A percentile compares a stretch with the other conserved stretches of the same genome.
Evolutionary conservation across 2,113 vertebrate species (phyloP).

Genomic region (Cottus gobio): DNA sequence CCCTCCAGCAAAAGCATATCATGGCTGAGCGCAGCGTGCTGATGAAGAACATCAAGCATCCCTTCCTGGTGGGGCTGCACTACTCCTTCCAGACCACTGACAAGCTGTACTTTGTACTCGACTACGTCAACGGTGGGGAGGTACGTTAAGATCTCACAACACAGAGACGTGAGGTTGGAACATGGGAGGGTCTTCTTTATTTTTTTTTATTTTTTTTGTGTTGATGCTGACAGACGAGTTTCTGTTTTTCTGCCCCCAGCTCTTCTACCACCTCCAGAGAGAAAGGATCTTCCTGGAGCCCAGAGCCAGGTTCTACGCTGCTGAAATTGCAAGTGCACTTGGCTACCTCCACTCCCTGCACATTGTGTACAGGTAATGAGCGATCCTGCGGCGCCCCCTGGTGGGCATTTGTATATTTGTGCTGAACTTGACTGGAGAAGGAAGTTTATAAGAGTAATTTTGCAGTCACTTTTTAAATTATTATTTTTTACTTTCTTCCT

Average conservation of each 20-base stretch:
- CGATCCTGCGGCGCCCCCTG: conserved; percentile 44
- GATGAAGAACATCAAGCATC: conserved; percentile 87
- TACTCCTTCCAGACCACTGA: conserved; percentile 88
- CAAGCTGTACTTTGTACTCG: conserved; percentile 88
- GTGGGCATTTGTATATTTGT: conserved; percentile 32
- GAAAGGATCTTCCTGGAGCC: conserved; percentile 86
- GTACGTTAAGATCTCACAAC: conserved; percentile 38
- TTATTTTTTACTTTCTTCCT: background rate
- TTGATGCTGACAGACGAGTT: conserved; percentile 17
- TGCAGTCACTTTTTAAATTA: background rate
- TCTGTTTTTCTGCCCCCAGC: conserved; percentile 57
- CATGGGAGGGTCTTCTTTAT: background rate
- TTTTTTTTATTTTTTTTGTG: too few relatives aligned
- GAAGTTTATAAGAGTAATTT: too few relatives aligned
- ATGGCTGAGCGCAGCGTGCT: conserved; percentile 88
- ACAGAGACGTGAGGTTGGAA: background rate
- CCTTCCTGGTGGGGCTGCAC: conserved; percentile 87
- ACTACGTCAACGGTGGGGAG: conserved; percentile 87
- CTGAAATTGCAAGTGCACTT: conserved; percentile 86
- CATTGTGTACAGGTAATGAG: conserved; percentile 85
- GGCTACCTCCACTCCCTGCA: conserved; percentile 87
- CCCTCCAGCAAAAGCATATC: conserved; percentile 87
- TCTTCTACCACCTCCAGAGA: conserved; percentile 88
- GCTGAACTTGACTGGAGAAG: background rate
- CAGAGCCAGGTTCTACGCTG: conserved; percentile 85